These are phyloP conservation scores for Corythornis cristatus DNA, from an alignment of 2,113 vertebrate genomes.

Conservation along the genomic window DNA sequence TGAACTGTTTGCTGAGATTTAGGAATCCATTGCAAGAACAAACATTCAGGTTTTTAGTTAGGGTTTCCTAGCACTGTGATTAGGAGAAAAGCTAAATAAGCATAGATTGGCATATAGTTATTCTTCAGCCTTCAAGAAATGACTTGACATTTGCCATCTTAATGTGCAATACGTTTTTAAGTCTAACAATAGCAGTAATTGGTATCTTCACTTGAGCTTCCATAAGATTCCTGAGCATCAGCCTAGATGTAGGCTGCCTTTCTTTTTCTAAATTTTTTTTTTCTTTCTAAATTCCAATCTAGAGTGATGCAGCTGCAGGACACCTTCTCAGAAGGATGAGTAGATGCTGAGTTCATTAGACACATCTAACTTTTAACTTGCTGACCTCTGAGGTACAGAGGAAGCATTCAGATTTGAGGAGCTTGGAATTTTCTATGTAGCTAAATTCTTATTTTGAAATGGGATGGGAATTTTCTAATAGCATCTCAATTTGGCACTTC, in stretches of 20 bases:
- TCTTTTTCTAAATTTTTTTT: background rate
- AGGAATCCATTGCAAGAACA: background rate
- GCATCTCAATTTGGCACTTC: background rate
- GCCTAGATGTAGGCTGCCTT: background rate
- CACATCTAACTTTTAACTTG: background rate
- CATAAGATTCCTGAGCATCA: background rate
- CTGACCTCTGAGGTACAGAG: background rate
- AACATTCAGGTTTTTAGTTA: background rate
- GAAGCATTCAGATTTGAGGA: background rate
- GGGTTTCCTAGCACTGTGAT: background rate
- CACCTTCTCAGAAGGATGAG: background rate
- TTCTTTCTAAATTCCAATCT: background rate
- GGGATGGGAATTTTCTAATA: background rate
- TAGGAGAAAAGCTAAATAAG: background rate
- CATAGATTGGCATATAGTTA: background rate
- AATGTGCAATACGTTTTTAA: fast-evolving
- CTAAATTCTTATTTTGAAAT: background rate
- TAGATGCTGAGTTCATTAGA: background rate
- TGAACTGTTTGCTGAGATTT: background rate
- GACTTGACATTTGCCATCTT: background rate
- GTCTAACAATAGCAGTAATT: background rate
- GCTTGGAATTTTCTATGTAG: background rate
- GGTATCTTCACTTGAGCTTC: background rate
- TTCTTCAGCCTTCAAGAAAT: background rate
- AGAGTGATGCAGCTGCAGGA: background rate